A percentile compares a stretch with the other conserved stretches of the same genome.
Conservation (phyloP, 2,113 vertebrate species). For the Mus musculus region DNA sequence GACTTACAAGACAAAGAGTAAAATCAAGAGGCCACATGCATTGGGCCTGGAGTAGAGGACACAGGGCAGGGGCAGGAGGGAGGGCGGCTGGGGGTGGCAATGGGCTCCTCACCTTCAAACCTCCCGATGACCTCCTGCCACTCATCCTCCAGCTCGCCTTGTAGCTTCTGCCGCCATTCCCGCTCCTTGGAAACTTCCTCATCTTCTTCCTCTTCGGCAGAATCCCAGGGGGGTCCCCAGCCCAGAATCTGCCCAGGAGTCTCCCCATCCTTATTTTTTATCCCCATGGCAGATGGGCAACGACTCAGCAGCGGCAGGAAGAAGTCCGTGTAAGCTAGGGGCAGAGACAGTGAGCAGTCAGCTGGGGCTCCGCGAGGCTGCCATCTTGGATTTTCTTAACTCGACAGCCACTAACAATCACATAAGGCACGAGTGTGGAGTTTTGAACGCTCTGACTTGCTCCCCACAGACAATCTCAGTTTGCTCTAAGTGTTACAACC, state of each 20-base stretch:
- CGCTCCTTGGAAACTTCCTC: conserved; percentile 75
- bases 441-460: not conserved
- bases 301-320: conserved; percentile 87
- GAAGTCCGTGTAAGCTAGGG: conserved; percentile 88
- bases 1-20: not conserved
- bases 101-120: conserved; percentile 87
- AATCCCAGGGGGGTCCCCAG: conserved; percentile 72
- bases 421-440: not conserved
- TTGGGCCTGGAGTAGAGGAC: not conserved
- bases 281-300: conserved; percentile 88
- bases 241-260: conserved; percentile 89
- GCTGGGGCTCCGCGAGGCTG: not conserved
- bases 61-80: accelerated
- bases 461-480: not conserved
- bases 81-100: not conserved
- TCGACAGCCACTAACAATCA: not conserved
- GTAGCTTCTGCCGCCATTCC: conserved; percentile 90
- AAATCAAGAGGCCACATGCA: not conserved
- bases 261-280: conserved; percentile 88
- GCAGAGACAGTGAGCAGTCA: not conserved
- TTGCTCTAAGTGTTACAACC: not conserved
- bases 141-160: conserved; percentile 91
- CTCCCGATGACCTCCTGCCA: conserved; percentile 89
- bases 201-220: conserved; percentile 58
- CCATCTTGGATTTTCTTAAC: not conserved